phyloP scores from a whole-genome alignment of 2,888 invertebrate species.

The Acronicta leporina region DNA sequence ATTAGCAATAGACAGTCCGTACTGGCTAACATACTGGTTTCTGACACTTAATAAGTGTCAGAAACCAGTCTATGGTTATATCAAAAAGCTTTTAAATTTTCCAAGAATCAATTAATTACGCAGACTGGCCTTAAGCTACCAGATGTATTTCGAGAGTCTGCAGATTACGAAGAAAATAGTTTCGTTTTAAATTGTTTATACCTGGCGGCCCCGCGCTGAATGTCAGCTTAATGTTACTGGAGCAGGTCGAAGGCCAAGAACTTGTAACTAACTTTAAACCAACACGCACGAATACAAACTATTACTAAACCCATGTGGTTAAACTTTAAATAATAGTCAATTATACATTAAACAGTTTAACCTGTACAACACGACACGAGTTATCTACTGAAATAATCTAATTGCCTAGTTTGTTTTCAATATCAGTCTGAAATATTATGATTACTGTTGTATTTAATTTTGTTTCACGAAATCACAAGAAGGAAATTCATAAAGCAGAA shows the following conservation, averaged over 20 bases:
- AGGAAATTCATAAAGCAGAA: slow-evolving; percentile 65
- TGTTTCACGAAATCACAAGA: slow-evolving; percentile 58
- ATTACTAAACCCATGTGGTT: slow-evolving; percentile 16
- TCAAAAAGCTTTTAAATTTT: too few relatives aligned
- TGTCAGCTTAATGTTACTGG: slow-evolving; percentile 47
- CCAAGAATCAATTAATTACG: neutral
- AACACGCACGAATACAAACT: slow-evolving; percentile 32
- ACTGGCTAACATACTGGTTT: too few relatives aligned
- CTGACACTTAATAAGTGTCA: too few relatives aligned
- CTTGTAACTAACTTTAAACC: slow-evolving; percentile 29
- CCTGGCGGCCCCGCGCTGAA: slow-evolving; percentile 21
- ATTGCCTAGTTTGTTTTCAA: slow-evolving; percentile 47
- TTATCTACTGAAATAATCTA: slow-evolving; percentile 49
- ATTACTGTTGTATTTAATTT: slow-evolving; percentile 27
- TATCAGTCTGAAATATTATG: slow-evolving; percentile 36
- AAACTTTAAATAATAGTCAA: slow-evolving; percentile 33
- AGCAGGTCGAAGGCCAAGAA: slow-evolving; percentile 42
- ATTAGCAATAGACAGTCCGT: too few relatives aligned
- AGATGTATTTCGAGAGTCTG: slow-evolving; percentile 24
- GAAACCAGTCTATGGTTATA: too few relatives aligned
- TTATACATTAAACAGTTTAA: slow-evolving; percentile 46
- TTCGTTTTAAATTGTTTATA: slow-evolving; percentile 43
- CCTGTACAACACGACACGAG: slow-evolving; percentile 39
- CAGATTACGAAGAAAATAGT: slow-evolving; percentile 26
- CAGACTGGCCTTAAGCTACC: slow-evolving; percentile 18